Conservation (phyloP, 2,888 invertebrate genomes). For the Sicus ferrugineus region DNA sequence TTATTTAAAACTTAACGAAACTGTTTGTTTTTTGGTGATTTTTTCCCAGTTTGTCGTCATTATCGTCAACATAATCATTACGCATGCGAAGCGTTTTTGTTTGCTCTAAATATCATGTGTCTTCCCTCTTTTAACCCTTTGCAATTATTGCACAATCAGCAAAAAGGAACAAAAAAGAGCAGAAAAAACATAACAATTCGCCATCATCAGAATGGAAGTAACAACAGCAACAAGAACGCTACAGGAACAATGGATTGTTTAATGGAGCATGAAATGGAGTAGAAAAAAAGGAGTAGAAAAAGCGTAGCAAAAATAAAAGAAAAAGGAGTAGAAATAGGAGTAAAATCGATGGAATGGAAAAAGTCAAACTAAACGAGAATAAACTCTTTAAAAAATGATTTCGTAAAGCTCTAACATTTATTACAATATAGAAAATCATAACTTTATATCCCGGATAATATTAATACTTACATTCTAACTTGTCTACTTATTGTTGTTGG, state of each 20-base stretch:
- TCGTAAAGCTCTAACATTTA: too few species aligned
- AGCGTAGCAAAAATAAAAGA: background rate
- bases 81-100: background rate
- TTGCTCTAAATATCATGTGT: background rate
- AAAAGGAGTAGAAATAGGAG: too few species aligned
- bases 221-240: background rate
- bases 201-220: background rate
- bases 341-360: too few species aligned
- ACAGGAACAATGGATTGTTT: constrained; percentile 17
- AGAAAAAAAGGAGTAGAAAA: background rate
- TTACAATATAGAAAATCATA: too few species aligned
- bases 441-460: too few species aligned
- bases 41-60: too few species aligned
- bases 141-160: constrained; percentile 24
- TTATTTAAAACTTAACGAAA: too few species aligned
- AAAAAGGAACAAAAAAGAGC: background rate
- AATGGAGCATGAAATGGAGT: constrained; percentile 21
- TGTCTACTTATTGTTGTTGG: too few species aligned
- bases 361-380: too few species aligned
- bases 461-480: too few species aligned
- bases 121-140: background rate
- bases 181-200: background rate
- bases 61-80: background rate
- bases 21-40: too few species aligned
- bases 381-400: too few species aligned